Evolutionary conservation across 2,888 invertebrate genomes (phyloP).

Genomic region (Lutraria lutraria): DNA sequence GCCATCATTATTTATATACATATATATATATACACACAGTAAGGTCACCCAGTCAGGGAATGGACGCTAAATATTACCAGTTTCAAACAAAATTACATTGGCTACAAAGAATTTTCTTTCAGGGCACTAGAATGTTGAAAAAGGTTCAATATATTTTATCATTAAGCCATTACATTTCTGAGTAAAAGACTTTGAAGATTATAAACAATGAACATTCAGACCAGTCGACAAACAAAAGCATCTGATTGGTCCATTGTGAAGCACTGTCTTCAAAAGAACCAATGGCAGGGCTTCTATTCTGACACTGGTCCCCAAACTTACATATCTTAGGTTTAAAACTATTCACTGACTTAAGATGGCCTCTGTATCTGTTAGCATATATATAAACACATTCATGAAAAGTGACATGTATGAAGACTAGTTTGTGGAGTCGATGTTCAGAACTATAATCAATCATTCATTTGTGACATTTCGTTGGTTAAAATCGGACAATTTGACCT

Average conservation of each 20-base stretch:
- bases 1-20: neutral
- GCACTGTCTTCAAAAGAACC: too few species aligned
- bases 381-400: neutral
- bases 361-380: neutral
- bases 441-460: neutral
- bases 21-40: neutral
- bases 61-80: neutral
- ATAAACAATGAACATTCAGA: too few species aligned
- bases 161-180: too few species aligned
- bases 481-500: neutral
- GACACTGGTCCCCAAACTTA: too few species aligned
- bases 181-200: too few species aligned
- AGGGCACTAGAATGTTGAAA: too few species aligned
- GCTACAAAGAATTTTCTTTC: too few species aligned
- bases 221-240: too few species aligned
- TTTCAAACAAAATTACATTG: too few species aligned
- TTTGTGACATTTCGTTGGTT: neutral
- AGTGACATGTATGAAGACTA: neutral
- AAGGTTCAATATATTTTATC: too few species aligned
- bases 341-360: neutral
- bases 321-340: neutral
- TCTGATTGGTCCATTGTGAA: too few species aligned
- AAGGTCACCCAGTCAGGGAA: neutral
- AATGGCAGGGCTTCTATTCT: too few species aligned
- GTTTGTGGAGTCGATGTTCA: neutral